Evolutionary conservation across 2,797 vertebrate genomes (phyloP).

Genomic region (Coendou prehensilis): DNA sequence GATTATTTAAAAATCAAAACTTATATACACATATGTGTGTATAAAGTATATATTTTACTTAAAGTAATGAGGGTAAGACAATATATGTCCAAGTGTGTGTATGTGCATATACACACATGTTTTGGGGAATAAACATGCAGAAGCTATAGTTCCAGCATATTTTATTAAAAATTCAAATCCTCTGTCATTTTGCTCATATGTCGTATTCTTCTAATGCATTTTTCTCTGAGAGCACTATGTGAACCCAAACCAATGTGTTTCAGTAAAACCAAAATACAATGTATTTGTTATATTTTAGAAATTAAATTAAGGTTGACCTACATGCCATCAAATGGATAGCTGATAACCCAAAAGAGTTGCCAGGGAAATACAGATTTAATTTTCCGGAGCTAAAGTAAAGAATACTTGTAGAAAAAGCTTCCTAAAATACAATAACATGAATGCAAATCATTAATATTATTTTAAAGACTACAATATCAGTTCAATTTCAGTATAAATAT

Average conservation of each 20-base stretch:
- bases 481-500: not conserved
- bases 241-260: not conserved
- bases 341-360: not conserved
- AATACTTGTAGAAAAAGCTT: not conserved
- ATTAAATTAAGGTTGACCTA: not conserved
- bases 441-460: not conserved
- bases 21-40: not conserved
- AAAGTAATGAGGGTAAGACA: not conserved
- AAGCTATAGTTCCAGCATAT: not conserved
- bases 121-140: not conserved
- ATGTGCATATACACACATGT: not conserved
- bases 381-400: not conserved
- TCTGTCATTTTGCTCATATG: not conserved
- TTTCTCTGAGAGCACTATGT: not conserved
- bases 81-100: rapidly evolving
- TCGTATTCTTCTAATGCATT: not conserved
- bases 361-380: not conserved
- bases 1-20: not conserved
- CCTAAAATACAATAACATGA: not conserved
- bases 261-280: not conserved
- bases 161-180: not conserved
- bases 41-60: not conserved
- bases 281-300: not conserved
- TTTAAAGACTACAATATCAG: not conserved
- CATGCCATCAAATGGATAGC: not conserved